Percentiles rank a stretch among this genome's conserved stretches.
These are phyloP conservation scores for Melanostoma mellinum DNA, from an alignment of 2,888 invertebrate genomes.

Conservation along the genomic window DNA sequence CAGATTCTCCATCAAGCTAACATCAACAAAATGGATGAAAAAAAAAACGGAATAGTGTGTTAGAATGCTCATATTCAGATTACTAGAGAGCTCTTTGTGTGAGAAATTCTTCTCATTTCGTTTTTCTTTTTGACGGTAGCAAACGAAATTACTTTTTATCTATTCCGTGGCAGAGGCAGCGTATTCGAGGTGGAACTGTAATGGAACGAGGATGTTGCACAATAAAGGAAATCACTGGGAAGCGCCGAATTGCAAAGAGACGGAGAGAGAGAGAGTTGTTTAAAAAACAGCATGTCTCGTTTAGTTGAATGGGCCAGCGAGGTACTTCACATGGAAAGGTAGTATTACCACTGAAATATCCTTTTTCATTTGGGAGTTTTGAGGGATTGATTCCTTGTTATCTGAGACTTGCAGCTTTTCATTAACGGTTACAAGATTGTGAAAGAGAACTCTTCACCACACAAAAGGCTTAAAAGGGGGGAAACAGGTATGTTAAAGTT, in stretches of 20 bases:
- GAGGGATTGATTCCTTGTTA: constrained; percentile 67
- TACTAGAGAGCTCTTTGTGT: constrained; percentile 54
- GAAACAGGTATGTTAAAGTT: not conserved
- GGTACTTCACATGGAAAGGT: not conserved
- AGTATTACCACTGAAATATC: constrained; percentile 21
- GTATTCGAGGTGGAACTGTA: constrained; percentile 50
- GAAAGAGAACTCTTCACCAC: constrained; percentile 1
- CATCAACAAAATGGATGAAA: constrained; percentile 54
- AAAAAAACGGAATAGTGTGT: constrained; percentile 29
- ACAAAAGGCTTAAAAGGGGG: not conserved
- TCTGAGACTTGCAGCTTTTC: constrained; percentile 69
- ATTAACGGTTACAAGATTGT: constrained; percentile 39
- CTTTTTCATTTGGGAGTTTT: constrained; percentile 23
- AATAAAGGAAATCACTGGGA: constrained; percentile 29
- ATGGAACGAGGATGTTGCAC: constrained; percentile 51
- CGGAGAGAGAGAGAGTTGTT: no score
- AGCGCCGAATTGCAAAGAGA: no score
- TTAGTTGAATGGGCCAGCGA: constrained; percentile 12
- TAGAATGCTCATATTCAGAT: constrained; percentile 64
- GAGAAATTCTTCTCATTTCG: not conserved
- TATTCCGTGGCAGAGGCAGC: constrained; percentile 24
- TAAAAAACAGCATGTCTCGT: not conserved
- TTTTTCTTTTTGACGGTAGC: constrained; percentile 17
- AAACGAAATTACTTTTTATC: constrained; percentile 69
- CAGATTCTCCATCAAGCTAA: constrained; percentile 58